Conservation (phyloP, 2,888 invertebrate species). For the Sphaerophoria rueppellii region DNA sequence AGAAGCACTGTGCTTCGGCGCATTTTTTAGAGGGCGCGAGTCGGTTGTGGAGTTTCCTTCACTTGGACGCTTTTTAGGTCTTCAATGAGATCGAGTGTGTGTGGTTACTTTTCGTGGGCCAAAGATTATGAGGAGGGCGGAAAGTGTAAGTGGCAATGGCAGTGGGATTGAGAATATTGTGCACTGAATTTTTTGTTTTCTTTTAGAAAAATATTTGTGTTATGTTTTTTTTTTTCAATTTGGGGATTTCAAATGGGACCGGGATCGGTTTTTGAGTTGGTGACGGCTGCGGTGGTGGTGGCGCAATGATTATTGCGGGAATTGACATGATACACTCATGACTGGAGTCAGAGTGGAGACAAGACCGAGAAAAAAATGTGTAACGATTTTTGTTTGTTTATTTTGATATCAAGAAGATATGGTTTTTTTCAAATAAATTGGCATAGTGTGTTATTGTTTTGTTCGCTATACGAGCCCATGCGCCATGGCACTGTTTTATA, state of each 20-base stretch:
- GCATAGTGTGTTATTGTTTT: conserved; percentile 57
- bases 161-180: conserved; percentile 56
- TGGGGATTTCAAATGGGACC: conserved; percentile 27
- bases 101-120: conserved; percentile 33
- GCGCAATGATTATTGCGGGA: conserved; percentile 57
- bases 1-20: conserved; percentile 69
- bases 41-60: conserved; percentile 60
- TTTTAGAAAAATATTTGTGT: conserved; percentile 50
- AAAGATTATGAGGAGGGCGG: conserved; percentile 48
- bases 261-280: conserved; percentile 25
- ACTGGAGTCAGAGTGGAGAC: conserved; percentile 22
- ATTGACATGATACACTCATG: conserved; percentile 62
- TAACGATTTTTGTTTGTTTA: conserved; percentile 61
- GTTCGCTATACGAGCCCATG: conserved; percentile 19
- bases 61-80: conserved; percentile 71
- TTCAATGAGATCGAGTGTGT: conserved; percentile 67
- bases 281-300: conserved; percentile 29
- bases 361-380: conserved; percentile 38
- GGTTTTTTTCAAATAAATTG: conserved; percentile 63
- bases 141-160: conserved; percentile 38
- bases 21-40: conserved; percentile 66
- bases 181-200: conserved; percentile 22
- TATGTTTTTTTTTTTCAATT: conserved; percentile 18
- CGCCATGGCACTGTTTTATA: background rate
- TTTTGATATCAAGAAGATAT: conserved; percentile 56